Evolutionary conservation across 2,888 invertebrate genomes (phyloP).

Genomic region (Quadroppia sp.): DNA sequence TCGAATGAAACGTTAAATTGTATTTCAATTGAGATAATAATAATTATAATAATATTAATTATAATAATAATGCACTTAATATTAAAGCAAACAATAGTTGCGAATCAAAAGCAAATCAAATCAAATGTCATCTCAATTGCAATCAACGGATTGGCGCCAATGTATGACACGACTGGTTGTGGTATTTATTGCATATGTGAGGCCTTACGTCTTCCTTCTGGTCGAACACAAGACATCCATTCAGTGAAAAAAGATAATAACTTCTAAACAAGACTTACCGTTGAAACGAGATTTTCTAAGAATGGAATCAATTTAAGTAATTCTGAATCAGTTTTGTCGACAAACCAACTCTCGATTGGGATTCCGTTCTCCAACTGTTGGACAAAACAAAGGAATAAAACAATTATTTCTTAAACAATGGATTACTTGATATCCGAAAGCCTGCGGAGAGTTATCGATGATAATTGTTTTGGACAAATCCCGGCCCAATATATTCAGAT

Average conservation of each 20-base stretch:
- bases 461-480: slow-evolving; percentile 84
- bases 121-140: not conserved
- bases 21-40: not conserved
- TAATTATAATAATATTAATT: slow-evolving; percentile 6
- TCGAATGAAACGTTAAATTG: not conserved
- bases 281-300: slow-evolving; percentile 74
- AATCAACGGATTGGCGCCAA: not conserved
- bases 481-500: slow-evolving; percentile 83
- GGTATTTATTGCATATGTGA: slow-evolving; percentile 67
- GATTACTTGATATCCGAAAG: slow-evolving; percentile 79
- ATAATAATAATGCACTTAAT: slow-evolving; percentile 25
- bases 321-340: slow-evolving; percentile 81
- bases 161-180: slow-evolving; percentile 15
- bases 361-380: slow-evolving; percentile 87
- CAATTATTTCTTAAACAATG: not conserved
- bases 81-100: not conserved
- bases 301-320: slow-evolving; percentile 86
- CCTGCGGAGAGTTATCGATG: slow-evolving; percentile 84
- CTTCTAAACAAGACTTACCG: slow-evolving; percentile 59
- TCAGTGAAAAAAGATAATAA: not conserved
- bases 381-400: slow-evolving; percentile 45
- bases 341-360: slow-evolving; percentile 96
- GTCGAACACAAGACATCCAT: slow-evolving; percentile 50
- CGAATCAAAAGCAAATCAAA: not conserved
- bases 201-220: slow-evolving; percentile 90